Percentiles rank a stretch among this genome's conserved stretches.
Evolutionary conservation across 2,888 invertebrate genomes (phyloP).

Genomic region (Tetropium fuscum): DNA sequence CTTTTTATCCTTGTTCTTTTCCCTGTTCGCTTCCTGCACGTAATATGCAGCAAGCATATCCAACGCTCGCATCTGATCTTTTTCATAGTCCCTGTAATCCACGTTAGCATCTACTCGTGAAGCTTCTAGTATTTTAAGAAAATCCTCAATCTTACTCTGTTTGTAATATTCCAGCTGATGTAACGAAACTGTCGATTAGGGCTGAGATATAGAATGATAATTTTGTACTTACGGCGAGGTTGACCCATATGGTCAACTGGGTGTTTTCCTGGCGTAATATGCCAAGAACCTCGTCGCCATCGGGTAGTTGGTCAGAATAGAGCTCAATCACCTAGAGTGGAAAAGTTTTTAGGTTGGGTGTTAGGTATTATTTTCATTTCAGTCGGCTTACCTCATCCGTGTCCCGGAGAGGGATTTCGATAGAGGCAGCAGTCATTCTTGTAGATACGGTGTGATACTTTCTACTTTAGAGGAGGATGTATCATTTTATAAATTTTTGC

Average conservation of each 20-base stretch:
- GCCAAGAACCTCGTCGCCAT: constrained; percentile 94
- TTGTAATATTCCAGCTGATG: constrained; percentile 95
- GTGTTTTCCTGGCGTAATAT: constrained; percentile 95
- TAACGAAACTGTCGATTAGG: too few species aligned
- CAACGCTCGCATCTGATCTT: constrained; percentile 96
- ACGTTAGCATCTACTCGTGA: constrained; percentile 88
- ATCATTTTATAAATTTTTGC: too few species aligned
- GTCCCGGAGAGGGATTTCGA: constrained; percentile 92
- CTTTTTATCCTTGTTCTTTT: constrained; percentile 95
- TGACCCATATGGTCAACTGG: constrained; percentile 94
- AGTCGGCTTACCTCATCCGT: constrained; percentile 87
- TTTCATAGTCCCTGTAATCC: constrained; percentile 91
- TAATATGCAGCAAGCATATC: constrained; percentile 99
- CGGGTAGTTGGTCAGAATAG: constrained; percentile 93
- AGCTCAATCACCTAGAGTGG: constrained; percentile 90
- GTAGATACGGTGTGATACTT: background rate
- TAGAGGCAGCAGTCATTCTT: constrained; percentile 70
- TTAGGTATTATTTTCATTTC: background rate
- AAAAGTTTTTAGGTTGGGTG: constrained; percentile 8
- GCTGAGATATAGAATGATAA: constrained; percentile 8
- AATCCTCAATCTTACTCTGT: constrained; percentile 91
- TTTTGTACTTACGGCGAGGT: constrained; percentile 87
- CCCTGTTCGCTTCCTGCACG: constrained; percentile 95
- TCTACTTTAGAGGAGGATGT: too few species aligned
- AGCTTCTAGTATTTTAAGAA: constrained; percentile 92